These are phyloP conservation scores for Bovichtus variegatus DNA, from an alignment of 2,797 vertebrate species.

Conservation along the genomic window DNA sequence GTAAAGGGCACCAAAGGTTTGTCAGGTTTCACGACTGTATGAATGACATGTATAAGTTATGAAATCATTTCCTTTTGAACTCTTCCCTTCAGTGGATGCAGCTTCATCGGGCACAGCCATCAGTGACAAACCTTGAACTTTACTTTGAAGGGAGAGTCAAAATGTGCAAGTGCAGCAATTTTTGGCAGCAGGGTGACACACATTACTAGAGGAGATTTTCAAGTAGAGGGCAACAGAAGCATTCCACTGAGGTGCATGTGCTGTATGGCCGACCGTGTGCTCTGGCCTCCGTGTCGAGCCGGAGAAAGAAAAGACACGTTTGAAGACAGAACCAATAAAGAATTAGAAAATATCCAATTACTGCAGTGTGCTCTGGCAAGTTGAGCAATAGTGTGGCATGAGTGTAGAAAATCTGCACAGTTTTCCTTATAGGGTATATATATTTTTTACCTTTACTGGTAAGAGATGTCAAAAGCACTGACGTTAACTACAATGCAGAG, in stretches of 20 bases:
- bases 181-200: slow-evolving; percentile 35
- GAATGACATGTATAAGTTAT: slow-evolving; percentile 23
- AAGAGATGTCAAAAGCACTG: background rate
- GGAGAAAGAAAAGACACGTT: slow-evolving; percentile 11
- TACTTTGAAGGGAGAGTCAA: slow-evolving; percentile 17
- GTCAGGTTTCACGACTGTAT: slow-evolving; percentile 15
- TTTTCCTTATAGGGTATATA: background rate
- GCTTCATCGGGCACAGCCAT: background rate
- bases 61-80: slow-evolving; percentile 7
- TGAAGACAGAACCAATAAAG: background rate
- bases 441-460: background rate
- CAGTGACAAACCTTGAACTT: slow-evolving; percentile 17
- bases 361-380: background rate
- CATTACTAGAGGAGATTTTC: slow-evolving; percentile 7
- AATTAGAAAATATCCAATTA: slow-evolving; percentile 25
- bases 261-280: background rate
- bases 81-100: slow-evolving; percentile 3
- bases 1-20: slow-evolving; percentile 24
- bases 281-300: background rate
- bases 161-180: slow-evolving; percentile 20
- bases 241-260: background rate
- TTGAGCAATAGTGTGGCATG: slow-evolving; percentile 7
- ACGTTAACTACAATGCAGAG: background rate
- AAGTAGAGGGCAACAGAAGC: background rate
- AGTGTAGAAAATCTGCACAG: background rate